These are phyloP conservation scores for Neodiprion virginianus DNA, from an alignment of 1,140 invertebrate genomes.

Conservation along the genomic window DNA sequence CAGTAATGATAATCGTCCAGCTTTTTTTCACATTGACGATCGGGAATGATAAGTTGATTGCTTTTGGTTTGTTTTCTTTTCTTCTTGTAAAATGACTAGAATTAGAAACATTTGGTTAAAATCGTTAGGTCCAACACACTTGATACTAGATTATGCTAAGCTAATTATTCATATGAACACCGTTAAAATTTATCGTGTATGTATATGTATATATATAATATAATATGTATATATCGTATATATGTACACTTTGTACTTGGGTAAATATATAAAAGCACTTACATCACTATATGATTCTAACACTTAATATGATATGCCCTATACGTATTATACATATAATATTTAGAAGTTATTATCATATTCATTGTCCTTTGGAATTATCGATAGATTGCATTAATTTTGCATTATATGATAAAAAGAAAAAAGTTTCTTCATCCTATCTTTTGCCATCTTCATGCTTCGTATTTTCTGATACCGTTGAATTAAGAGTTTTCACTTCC, in stretches of 20 bases:
- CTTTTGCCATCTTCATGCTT: no score
- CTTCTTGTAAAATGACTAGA: constrained; percentile 1
- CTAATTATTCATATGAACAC: constrained; percentile 1
- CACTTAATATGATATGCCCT: not conserved
- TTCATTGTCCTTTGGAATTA: not conserved
- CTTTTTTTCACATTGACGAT: not conserved
- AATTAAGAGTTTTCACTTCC: no score
- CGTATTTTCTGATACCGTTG: no score
- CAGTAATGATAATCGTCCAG: not conserved
- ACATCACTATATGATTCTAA: constrained; percentile 18
- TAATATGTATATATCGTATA: not conserved
- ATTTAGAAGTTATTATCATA: not conserved
- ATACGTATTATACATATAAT: not conserved
- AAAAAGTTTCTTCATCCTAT: no score
- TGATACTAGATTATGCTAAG: constrained; percentile 5
- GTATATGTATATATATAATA: not conserved
- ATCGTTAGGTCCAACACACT: not conserved
- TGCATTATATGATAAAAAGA: no score
- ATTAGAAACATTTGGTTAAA: constrained; percentile 1
- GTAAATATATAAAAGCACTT: constrained; percentile 42
- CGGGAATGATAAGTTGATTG: not conserved
- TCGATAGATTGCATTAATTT: not conserved
- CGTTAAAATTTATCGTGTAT: constrained; percentile 8
- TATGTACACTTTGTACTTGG: constrained; percentile 42
- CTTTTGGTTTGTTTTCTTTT: not conserved